Base-by-base conservation (phyloP, 2,797 vertebrate genomes). In the Acipenser oxyrinchus region DNA sequence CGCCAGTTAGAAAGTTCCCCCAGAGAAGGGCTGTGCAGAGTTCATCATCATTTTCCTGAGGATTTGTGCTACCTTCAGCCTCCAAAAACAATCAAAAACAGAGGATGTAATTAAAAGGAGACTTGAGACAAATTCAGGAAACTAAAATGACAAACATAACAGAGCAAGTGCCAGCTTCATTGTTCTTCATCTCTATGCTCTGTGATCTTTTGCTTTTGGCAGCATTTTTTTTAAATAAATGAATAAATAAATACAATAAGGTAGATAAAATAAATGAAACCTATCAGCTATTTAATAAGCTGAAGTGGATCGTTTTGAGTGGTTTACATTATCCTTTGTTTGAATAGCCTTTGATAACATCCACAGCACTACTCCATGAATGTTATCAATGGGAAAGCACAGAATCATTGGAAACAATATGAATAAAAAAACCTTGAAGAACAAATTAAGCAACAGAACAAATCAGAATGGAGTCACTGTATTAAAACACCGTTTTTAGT, bases 81-180 rank as follows among this genome's bases (percentile, higher is more conserved):
- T 62, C 66, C n/a, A 52, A 52, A 68, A 69, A 64, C 61, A 58
- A 69, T 69, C 57, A 64, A 51, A 51, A 64, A 51, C 48, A 63
- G n/a, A 18, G 13, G 48, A 23, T 63, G 62, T 15, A 69, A 69
- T 64, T 69, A 64, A 50, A 69, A 5, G 12, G 6, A 64, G 18
- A 62, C 60, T 62, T 4, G 18, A 62, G 8, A 62, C 23, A 64
- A 67, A 70, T 70, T n/a, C 64, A 63, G 70, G 69, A 62, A 37
- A 48, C 55, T 58, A 58, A 62, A 62, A 62, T 62, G 60, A 18
- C 13, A 62, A n/a, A 62, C n/a, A 37, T 37, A 62, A 48, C 5
- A 10, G 15, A 62, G 37, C 60, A 10, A 37, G 53, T 55, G 53
- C n/a, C 7, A 55, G n/a, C 60, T 3, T 10, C 60, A 9, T 9